A percentile compares a stretch with the other conserved stretches of the same genome.
phyloP scores from a whole-genome alignment of 2,113 vertebrate genomes.

The Telmatochromis sp. region DNA sequence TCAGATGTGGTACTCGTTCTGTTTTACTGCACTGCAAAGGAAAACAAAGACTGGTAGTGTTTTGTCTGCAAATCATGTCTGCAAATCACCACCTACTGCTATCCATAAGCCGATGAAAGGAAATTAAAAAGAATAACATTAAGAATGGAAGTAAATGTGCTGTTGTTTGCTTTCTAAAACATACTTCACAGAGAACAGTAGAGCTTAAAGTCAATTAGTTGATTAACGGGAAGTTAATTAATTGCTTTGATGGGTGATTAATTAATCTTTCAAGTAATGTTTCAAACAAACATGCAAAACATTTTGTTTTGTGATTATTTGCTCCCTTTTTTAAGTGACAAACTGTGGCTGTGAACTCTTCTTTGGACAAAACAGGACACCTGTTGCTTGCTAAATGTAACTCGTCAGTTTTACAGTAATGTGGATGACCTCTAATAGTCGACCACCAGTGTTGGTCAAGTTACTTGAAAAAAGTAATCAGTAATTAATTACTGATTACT shows the following conservation, averaged over 20 bases:
- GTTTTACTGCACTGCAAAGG: background rate
- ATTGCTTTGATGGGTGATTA: background rate
- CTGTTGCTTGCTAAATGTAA: background rate
- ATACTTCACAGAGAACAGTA: background rate
- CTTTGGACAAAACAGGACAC: background rate
- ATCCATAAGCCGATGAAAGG: background rate
- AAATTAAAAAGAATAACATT: background rate
- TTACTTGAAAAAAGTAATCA: too few relatives aligned
- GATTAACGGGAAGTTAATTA: background rate
- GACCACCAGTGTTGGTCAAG: too few relatives aligned
- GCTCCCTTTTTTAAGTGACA: background rate
- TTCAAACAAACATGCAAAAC: background rate
- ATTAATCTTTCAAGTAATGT: background rate
- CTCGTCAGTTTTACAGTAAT: rapidly evolving
- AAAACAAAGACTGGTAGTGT: background rate
- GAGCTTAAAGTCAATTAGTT: background rate
- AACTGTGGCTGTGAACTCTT: background rate
- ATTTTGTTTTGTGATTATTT: background rate
- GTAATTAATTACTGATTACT: too few relatives aligned
- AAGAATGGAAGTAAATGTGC: background rate
- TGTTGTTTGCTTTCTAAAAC: background rate
- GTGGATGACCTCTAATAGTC: background rate
- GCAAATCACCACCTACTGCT: background rate
- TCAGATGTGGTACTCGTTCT: background rate
- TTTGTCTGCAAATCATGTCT: background rate